Evolutionary conservation across 2,888 invertebrate species (phyloP).

Genomic region (Acronicta aceris): DNA sequence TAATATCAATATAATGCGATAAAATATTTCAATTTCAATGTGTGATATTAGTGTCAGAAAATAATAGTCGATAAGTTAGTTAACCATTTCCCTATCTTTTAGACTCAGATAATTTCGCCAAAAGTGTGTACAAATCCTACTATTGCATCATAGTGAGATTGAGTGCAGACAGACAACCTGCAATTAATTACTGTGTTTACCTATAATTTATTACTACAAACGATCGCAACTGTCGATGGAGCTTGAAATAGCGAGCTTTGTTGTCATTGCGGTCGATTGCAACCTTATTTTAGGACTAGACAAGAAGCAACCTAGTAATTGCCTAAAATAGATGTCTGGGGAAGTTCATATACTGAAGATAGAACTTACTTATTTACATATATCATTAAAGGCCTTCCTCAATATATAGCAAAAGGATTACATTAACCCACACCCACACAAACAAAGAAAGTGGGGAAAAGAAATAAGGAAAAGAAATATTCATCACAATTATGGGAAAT

Average conservation of each 20-base stretch:
- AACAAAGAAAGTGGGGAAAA: no score
- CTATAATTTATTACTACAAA: not conserved
- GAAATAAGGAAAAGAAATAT: no score
- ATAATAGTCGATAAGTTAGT: not conserved
- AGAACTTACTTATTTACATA: no score
- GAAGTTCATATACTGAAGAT: not conserved
- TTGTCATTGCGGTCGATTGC: slow-evolving; percentile 19
- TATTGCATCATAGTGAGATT: not conserved
- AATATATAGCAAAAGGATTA: no score
- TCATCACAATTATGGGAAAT: no score
- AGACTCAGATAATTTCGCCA: not conserved
- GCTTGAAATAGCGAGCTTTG: slow-evolving; percentile 26
- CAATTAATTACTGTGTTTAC: not conserved
- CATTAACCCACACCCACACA: no score
- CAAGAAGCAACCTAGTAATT: slow-evolving; percentile 11
- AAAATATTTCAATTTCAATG: no score
- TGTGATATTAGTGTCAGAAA: not conserved
- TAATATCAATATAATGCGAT: no score
- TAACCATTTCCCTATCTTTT: no score
- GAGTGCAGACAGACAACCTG: not conserved
- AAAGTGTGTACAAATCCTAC: not conserved
- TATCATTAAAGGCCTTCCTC: no score
- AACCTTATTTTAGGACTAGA: slow-evolving; percentile 8
- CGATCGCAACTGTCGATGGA: not conserved
- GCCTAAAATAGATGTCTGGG: not conserved